phyloP scores from a whole-genome alignment of 1,140 invertebrate genomes.

The Drosophila obscura region DNA sequence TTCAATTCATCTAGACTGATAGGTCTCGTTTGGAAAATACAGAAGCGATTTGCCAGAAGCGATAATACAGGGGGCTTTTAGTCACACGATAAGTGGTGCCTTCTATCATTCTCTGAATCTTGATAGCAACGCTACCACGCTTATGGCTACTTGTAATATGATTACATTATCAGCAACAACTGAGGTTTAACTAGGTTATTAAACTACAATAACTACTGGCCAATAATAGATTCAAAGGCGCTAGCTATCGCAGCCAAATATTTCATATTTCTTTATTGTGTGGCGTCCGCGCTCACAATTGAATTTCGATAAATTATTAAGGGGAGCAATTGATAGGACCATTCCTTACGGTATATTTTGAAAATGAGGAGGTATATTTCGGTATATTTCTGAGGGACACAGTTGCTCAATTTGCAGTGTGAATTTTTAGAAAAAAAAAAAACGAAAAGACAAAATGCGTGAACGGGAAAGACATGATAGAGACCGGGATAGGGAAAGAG shows the following conservation, averaged over 20 bases:
- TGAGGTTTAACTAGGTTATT: too few species aligned
- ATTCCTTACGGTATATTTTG: too few species aligned
- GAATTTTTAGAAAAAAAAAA: not conserved
- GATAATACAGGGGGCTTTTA: conserved; percentile 3
- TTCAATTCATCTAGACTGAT: conserved; percentile 36
- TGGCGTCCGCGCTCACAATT: too few species aligned
- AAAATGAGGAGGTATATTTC: too few species aligned
- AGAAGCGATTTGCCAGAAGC: conserved; percentile 27
- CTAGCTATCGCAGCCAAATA: too few species aligned
- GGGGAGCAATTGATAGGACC: too few species aligned
- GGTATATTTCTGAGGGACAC: not conserved
- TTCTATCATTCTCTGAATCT: conserved; percentile 32
- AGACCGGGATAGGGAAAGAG: conserved; percentile 54
- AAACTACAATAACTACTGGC: too few species aligned
- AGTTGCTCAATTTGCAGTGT: too few species aligned
- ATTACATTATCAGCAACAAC: not conserved
- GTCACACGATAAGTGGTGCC: conserved; percentile 19
- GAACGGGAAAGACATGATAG: conserved; percentile 52
- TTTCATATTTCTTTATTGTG: too few species aligned
- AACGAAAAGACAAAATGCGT: conserved; percentile 30
- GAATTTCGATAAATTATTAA: not conserved
- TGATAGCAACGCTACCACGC: conserved; percentile 3
- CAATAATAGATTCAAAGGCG: too few species aligned
- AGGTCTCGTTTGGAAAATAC: conserved; percentile 30
- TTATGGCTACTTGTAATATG: not conserved